A percentile compares a stretch with the other conserved stretches of the same genome.
These are phyloP conservation scores for Tineola bisselliella DNA, from an alignment of 2,888 invertebrate genomes.

Conservation along the genomic window DNA sequence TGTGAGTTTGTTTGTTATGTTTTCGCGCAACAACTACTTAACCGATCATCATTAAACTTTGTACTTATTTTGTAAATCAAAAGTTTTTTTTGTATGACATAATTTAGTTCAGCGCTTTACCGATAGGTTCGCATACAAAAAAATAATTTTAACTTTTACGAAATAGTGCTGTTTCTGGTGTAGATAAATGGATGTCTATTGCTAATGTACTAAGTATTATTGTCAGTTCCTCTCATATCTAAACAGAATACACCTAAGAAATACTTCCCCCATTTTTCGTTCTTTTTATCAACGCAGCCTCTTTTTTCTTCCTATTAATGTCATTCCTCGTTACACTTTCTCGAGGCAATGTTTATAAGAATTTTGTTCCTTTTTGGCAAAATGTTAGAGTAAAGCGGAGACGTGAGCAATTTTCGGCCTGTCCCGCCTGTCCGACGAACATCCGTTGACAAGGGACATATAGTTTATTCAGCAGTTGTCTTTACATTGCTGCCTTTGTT, in stretches of 20 bases:
- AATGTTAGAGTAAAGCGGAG: neutral
- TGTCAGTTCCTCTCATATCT: neutral
- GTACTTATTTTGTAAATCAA: too few relatives aligned
- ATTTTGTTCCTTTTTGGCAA: neutral
- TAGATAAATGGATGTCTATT: too few relatives aligned
- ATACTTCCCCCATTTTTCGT: neutral
- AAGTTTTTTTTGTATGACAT: too few relatives aligned
- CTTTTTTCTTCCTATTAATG: slow-evolving; percentile 5
- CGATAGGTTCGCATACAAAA: too few relatives aligned
- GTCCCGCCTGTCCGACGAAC: neutral
- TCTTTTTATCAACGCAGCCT: neutral
- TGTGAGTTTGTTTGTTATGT: too few relatives aligned
- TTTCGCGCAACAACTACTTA: too few relatives aligned
- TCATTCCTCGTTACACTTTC: neutral
- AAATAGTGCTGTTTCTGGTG: too few relatives aligned
- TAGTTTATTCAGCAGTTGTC: neutral
- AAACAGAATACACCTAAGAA: neutral
- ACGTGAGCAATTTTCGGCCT: slow-evolving; percentile 7
- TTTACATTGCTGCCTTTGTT: neutral
- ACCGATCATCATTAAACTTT: too few relatives aligned
- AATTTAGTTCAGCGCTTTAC: too few relatives aligned
- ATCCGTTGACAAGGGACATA: slow-evolving; percentile 1
- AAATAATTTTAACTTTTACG: too few relatives aligned
- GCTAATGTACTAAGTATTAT: too few relatives aligned
- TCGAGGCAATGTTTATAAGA: neutral